Conservation (phyloP, 1,140 invertebrate species). For the Adelges cooleyi region DNA sequence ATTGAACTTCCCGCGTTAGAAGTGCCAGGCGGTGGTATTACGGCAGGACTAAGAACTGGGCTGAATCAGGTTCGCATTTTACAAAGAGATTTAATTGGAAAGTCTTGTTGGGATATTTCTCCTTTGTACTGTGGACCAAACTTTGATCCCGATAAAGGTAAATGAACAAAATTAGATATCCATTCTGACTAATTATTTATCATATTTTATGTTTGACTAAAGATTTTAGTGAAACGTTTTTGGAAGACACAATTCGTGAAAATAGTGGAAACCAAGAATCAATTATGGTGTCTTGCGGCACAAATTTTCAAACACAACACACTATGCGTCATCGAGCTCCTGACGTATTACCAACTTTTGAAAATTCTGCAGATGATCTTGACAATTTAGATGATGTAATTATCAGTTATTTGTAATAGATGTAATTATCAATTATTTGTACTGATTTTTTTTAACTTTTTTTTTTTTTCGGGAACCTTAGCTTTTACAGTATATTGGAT, state of each 20-base stretch:
- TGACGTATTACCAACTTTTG: constrained; percentile 63
- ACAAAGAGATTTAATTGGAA: constrained; percentile 86
- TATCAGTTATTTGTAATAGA: not conserved
- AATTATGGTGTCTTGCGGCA: constrained; percentile 30
- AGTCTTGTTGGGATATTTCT: constrained; percentile 90
- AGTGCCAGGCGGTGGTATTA: constrained; percentile 70
- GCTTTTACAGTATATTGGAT: constrained; percentile 79
- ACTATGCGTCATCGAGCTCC: constrained; percentile 58
- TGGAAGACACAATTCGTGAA: not conserved
- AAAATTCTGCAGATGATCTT: constrained; percentile 72
- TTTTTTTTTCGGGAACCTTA: constrained; percentile 39
- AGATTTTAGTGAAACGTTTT: not conserved
- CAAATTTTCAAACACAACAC: constrained; percentile 43
- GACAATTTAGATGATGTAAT: constrained; percentile 86
- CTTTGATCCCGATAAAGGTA: not conserved
- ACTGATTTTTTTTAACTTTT: constrained; percentile 7
- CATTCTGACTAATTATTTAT: not conserved
- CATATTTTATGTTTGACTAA: not conserved
- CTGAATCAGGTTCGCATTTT: constrained; percentile 60
- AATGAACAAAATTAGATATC: not conserved
- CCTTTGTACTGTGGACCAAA: constrained; percentile 66
- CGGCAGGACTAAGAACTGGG: constrained; percentile 49
- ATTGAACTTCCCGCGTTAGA: constrained; percentile 84
- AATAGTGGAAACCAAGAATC: constrained; percentile 27
- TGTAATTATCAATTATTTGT: not conserved